Percentiles rank a stretch among this genome's conserved stretches.
phyloP scores from a whole-genome alignment of 2,113 vertebrate genomes.

The Leptocoma aspasia region DNA sequence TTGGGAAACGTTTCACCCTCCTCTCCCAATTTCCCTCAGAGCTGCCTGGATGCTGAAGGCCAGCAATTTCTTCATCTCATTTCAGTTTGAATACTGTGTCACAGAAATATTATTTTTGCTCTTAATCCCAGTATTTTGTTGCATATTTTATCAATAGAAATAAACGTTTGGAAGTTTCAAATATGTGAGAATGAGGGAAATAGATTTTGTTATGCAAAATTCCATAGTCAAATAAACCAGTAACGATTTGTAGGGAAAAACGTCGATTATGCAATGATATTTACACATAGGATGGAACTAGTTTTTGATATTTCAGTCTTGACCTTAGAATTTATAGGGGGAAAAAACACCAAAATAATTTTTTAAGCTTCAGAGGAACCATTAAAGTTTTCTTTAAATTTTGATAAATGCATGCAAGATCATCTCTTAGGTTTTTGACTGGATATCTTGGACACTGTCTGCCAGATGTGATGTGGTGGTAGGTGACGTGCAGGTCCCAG shows the following conservation, averaged over 20 bases:
- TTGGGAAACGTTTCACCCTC: not conserved
- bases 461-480: not conserved
- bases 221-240: not conserved
- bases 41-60: not conserved
- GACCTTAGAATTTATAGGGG: not conserved
- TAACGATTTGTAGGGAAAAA: not conserved
- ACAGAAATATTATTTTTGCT: not conserved
- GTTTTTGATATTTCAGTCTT: not conserved
- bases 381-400: not conserved
- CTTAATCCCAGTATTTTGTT: not conserved
- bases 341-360: fast-evolving
- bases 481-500: too few relatives aligned
- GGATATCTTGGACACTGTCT: not conserved
- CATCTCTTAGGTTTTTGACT: not conserved
- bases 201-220: not conserved
- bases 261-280: not conserved
- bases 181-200: not conserved
- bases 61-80: not conserved
- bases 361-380: not conserved
- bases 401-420: not conserved
- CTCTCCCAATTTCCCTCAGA: not conserved
- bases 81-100: not conserved
- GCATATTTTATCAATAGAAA: not conserved
- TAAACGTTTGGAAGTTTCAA: not conserved
- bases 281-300: not conserved